phyloP scores from a whole-genome alignment of 2,113 vertebrate species.

The Typhlomys cinereus region DNA sequence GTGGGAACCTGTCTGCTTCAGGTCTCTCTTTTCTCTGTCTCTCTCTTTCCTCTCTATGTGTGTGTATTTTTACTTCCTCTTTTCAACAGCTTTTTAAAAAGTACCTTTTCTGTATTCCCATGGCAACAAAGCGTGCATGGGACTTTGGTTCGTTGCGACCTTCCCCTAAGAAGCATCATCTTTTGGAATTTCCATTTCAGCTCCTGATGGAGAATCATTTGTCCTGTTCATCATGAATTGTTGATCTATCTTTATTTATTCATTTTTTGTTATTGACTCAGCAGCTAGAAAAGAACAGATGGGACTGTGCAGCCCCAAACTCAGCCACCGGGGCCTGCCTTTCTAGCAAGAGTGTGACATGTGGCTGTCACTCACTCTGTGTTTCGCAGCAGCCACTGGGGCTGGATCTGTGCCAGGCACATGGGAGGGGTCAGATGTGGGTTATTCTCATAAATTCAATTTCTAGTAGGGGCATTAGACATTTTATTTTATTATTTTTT shows the following conservation, averaged over 20 bases:
- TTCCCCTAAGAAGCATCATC: background rate
- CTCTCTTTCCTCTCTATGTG: background rate
- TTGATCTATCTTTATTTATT: background rate
- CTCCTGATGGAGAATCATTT: background rate
- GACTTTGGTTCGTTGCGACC: background rate
- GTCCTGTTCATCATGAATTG: background rate
- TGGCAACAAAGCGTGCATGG: background rate
- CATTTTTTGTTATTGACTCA: background rate
- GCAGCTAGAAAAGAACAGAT: background rate
- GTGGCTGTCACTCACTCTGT: accelerated
- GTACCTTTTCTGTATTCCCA: background rate
- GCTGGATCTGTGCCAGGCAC: background rate
- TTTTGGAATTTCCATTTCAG: constrained; percentile 17
- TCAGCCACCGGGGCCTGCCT: background rate
- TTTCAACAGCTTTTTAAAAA: too few species aligned
- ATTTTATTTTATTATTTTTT: background rate
- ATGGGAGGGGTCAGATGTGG: background rate
- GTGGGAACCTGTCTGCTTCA: background rate
- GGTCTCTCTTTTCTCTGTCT: background rate
- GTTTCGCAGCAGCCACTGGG: background rate
- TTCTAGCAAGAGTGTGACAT: background rate
- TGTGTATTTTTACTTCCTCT: background rate
- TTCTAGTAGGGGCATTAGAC: background rate
- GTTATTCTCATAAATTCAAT: background rate
- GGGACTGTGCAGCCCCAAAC: background rate